phyloP scores from a whole-genome alignment of 2,113 vertebrate genomes.

The Eidolon helvum region DNA sequence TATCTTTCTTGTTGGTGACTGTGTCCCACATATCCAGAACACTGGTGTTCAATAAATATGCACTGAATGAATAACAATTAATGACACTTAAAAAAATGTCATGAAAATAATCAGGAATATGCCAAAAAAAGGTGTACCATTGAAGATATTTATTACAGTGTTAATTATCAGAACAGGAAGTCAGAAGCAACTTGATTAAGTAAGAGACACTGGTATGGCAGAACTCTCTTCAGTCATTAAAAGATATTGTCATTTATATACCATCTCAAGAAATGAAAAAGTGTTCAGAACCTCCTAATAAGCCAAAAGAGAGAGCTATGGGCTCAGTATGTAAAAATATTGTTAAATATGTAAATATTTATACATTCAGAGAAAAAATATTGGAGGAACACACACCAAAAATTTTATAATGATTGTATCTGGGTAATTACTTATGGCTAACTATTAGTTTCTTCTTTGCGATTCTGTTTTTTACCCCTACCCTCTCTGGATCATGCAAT shows the following conservation, averaged over 20 bases:
- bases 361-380: background rate
- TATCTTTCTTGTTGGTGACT: background rate
- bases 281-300: background rate
- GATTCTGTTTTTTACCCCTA: background rate
- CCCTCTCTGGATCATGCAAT: background rate
- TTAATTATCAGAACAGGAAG: background rate
- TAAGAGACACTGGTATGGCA: background rate
- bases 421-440: background rate
- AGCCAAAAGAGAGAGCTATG: background rate
- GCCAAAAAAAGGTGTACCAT: background rate
- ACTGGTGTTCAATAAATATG: background rate
- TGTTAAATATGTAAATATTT: background rate
- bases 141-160: background rate
- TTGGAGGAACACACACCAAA: background rate
- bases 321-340: background rate
- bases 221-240: background rate
- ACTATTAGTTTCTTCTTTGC: background rate
- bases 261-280: background rate
- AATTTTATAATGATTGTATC: background rate
- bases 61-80: background rate
- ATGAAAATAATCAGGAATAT: background rate
- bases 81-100: background rate
- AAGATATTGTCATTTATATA: background rate
- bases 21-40: background rate
- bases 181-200: background rate